Evolutionary conservation across 1,140 invertebrate genomes (phyloP).

Genomic region (Lanistes nyassanus): DNA sequence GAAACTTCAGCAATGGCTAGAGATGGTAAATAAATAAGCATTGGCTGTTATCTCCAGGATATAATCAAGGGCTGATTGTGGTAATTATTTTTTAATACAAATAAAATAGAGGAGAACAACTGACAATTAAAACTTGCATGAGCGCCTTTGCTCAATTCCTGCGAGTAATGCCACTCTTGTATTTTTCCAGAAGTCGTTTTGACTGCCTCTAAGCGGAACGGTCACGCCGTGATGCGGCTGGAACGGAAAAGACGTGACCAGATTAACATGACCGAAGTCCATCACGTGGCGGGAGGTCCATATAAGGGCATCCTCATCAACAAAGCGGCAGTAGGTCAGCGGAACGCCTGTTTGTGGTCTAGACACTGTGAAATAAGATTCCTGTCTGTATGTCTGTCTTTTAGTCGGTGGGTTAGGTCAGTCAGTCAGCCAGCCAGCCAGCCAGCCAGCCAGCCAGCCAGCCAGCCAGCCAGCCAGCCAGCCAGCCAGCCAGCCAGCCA

Average conservation of each 20-base stretch:
- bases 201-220: constrained; percentile 56
- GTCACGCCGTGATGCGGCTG: constrained; percentile 49
- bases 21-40: background rate
- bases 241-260: constrained; percentile 50
- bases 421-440: too few relatives aligned
- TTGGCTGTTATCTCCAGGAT: background rate
- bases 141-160: background rate
- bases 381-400: too few relatives aligned
- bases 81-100: background rate
- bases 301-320: constrained; percentile 61
- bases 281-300: constrained; percentile 55
- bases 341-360: too few relatives aligned
- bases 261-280: constrained; percentile 49
- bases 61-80: background rate
- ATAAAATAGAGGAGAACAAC: background rate
- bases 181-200: constrained; percentile 55
- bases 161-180: background rate
- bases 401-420: too few relatives aligned
- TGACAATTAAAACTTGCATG: background rate
- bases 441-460: too few relatives aligned
- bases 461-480: too few relatives aligned
- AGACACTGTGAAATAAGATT: too few relatives aligned
- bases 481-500: too few relatives aligned
- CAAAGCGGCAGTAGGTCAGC: constrained; percentile 55
- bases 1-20: background rate